Evolutionary conservation across 2,888 invertebrate genomes (phyloP).

Genomic region (Ochlodes sylvanus): DNA sequence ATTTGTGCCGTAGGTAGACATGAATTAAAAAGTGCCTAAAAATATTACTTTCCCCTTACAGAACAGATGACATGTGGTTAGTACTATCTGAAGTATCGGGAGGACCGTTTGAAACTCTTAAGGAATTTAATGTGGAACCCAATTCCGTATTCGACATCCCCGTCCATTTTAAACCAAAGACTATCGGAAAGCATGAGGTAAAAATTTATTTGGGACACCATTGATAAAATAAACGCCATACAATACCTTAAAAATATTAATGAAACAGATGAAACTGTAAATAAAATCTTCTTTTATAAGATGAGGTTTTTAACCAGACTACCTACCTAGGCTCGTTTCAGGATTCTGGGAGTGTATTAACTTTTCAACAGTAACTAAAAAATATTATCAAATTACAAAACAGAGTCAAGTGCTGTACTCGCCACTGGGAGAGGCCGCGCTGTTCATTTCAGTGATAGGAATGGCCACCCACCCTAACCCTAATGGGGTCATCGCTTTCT

Average conservation of each 20-base stretch:
- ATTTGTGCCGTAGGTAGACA: too few species aligned
- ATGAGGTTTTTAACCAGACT: too few species aligned
- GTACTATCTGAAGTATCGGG: conserved; percentile 68
- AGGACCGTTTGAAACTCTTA: conserved; percentile 70
- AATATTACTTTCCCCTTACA: conserved; percentile 43
- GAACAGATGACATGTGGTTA: conserved; percentile 75
- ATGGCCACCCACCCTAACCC: conserved; percentile 66
- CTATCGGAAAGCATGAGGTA: conserved; percentile 72
- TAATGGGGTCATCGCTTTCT: conserved; percentile 62
- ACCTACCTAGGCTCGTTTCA: too few species aligned
- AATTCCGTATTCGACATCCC: conserved; percentile 72
- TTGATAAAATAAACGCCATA: too few species aligned
- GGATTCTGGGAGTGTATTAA: too few species aligned
- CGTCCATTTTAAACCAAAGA: conserved; percentile 71
- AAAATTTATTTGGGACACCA: background rate
- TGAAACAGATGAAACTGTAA: too few species aligned
- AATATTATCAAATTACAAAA: background rate
- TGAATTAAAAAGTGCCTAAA: too few species aligned
- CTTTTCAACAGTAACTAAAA: too few species aligned
- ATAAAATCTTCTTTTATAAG: too few species aligned
- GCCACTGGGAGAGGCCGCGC: conserved; percentile 72
- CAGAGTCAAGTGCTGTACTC: conserved; percentile 72
- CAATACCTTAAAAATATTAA: too few species aligned
- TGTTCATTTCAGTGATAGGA: conserved; percentile 64
- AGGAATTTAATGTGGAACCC: conserved; percentile 70